Evolutionary conservation across 2,888 invertebrate species (phyloP).

Genomic region (Drosophila falleni): DNA sequence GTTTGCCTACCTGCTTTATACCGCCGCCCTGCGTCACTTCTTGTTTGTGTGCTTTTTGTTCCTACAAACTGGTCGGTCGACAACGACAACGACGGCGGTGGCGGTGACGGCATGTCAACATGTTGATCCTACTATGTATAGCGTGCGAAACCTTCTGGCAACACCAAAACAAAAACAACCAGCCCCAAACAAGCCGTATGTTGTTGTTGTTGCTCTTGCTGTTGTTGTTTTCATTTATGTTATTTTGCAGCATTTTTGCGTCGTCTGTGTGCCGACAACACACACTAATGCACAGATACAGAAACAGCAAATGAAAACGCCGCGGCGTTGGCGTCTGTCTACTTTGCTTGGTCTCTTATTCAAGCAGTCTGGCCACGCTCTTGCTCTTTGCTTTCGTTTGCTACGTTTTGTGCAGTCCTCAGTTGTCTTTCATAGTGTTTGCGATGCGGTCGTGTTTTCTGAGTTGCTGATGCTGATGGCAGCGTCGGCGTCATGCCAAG

Average conservation of each 20-base stretch:
- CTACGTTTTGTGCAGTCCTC: slow-evolving; percentile 55
- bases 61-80: slow-evolving; percentile 52
- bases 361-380: slow-evolving; percentile 60
- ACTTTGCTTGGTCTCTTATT: slow-evolving; percentile 47
- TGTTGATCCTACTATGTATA: slow-evolving; percentile 71
- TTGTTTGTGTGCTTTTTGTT: slow-evolving; percentile 76
- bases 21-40: slow-evolving; percentile 70
- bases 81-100: slow-evolving; percentile 2
- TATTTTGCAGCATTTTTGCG: slow-evolving; percentile 60
- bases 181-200: slow-evolving; percentile 39
- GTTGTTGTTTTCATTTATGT: slow-evolving; percentile 68
- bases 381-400: slow-evolving; percentile 57
- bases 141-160: slow-evolving; percentile 75
- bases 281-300: slow-evolving; percentile 26
- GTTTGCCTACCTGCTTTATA: slow-evolving; percentile 67
- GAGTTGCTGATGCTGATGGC: slow-evolving; percentile 32
- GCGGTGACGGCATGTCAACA: slow-evolving; percentile 66
- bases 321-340: slow-evolving; percentile 50
- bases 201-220: slow-evolving; percentile 67
- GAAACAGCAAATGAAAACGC: slow-evolving; percentile 44
- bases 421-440: slow-evolving; percentile 64
- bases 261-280: slow-evolving; percentile 33
- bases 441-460: slow-evolving; percentile 71
- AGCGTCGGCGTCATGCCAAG: slow-evolving; percentile 63
- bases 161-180: slow-evolving; percentile 65